A percentile compares a stretch with the other conserved stretches of the same genome.
These are phyloP conservation scores for Phalanger gymnotis DNA, from an alignment of 2,797 vertebrate species.

Conservation along the genomic window DNA sequence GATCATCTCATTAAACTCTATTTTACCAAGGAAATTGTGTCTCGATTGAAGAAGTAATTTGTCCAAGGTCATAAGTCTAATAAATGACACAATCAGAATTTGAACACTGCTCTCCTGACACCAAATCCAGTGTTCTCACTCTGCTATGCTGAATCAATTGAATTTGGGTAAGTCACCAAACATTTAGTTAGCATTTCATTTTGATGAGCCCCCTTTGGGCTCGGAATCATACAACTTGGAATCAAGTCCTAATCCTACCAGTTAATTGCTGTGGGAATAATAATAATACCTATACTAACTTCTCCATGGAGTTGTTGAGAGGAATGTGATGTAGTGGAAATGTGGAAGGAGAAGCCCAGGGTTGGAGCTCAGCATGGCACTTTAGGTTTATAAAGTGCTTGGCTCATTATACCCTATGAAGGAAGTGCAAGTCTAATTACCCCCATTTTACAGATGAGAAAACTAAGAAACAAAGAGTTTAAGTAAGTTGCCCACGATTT, in stretches of 20 bases:
- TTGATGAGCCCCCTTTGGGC: background rate
- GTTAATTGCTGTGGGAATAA: background rate
- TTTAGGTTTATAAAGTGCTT: background rate
- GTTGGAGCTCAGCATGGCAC: background rate
- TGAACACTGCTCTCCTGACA: background rate
- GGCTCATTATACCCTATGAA: background rate
- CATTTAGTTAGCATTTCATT: background rate
- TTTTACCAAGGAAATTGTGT: background rate
- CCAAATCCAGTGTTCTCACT: background rate
- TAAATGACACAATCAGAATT: background rate
- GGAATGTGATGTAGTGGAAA: background rate
- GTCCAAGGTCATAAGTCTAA: background rate
- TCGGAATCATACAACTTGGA: background rate
- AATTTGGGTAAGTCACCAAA: background rate
- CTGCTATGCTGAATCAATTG: background rate
- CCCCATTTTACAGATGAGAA: background rate
- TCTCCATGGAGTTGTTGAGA: background rate
- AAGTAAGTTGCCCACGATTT: background rate
- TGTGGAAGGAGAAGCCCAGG: background rate
- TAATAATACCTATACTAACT: background rate
- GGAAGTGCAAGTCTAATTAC: background rate
- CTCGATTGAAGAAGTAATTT: background rate
- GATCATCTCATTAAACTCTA: background rate
- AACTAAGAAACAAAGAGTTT: background rate
- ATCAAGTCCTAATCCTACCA: background rate